Conservation (phyloP, 1,140 invertebrate genomes). For the Magallana angulata region DNA sequence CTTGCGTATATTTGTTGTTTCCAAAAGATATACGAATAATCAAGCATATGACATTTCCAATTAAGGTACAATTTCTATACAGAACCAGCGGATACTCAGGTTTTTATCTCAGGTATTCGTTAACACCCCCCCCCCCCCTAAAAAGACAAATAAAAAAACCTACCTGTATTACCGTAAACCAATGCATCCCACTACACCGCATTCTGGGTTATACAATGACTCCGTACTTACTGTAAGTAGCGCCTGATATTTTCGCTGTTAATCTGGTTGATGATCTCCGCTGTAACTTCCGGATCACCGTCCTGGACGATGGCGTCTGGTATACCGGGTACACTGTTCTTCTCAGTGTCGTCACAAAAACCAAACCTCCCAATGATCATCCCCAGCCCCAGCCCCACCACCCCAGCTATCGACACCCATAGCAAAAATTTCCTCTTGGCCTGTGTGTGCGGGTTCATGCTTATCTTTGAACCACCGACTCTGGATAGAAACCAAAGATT, state of each 20-base stretch:
- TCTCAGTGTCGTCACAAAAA: constrained; percentile 1
- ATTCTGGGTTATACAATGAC: too few relatives aligned
- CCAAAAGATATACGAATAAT: too few relatives aligned
- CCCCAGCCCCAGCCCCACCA: constrained; percentile 23
- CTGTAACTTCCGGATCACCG: constrained; percentile 41
- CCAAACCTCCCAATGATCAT: constrained; percentile 42
- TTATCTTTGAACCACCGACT: neutral
- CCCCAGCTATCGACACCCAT: constrained; percentile 1
- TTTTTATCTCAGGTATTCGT: too few relatives aligned
- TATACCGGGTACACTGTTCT: constrained; percentile 24
- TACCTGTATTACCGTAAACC: too few relatives aligned
- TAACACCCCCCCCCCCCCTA: too few relatives aligned
- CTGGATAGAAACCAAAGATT: neutral
- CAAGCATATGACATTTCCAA: too few relatives aligned
- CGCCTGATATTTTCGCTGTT: constrained; percentile 50
- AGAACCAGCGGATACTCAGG: too few relatives aligned
- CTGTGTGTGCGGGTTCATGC: neutral
- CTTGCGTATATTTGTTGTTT: too few relatives aligned
- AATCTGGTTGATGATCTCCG: constrained; percentile 48
- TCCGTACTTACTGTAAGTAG: constrained; percentile 45
- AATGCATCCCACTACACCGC: too few relatives aligned
- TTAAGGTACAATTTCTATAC: too few relatives aligned
- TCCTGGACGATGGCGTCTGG: constrained; percentile 48
- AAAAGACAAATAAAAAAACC: too few relatives aligned
- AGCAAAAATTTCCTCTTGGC: constrained; percentile 3